Conservation (phyloP, 2,888 invertebrate species). For the Cosmorhoe ocellata region DNA sequence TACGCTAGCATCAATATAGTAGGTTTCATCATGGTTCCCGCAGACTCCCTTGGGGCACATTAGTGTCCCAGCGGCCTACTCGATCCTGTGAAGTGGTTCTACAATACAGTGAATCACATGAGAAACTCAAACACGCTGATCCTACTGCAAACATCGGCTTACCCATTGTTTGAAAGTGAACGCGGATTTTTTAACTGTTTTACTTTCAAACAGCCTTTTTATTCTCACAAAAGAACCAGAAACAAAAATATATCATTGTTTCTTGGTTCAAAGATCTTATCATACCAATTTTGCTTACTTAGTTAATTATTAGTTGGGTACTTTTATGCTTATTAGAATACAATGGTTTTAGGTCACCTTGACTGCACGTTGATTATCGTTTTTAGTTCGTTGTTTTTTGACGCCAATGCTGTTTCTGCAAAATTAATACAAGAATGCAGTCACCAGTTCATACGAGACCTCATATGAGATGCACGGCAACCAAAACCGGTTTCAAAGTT, state of each 20-base stretch:
- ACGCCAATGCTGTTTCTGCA: slow-evolving; percentile 7
- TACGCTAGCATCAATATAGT: slow-evolving; percentile 3
- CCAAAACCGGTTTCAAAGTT: slow-evolving; percentile 16
- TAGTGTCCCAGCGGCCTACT: slow-evolving; percentile 17
- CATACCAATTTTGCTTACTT: neutral
- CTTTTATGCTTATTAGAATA: slow-evolving; percentile 18
- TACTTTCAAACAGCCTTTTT: slow-evolving; percentile 38
- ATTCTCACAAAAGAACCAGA: slow-evolving; percentile 25
- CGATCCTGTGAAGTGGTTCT: slow-evolving; percentile 18
- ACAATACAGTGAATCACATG: slow-evolving; percentile 51
- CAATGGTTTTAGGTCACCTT: slow-evolving; percentile 20
- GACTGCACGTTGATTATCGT: slow-evolving; percentile 6
- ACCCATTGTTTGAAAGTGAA: slow-evolving; percentile 66
- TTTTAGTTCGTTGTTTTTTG: neutral
- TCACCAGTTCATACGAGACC: slow-evolving; percentile 17
- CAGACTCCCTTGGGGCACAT: slow-evolving; percentile 13
- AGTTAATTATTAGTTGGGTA: neutral
- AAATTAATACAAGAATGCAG: slow-evolving; percentile 25
- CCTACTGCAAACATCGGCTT: slow-evolving; percentile 60
- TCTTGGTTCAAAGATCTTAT: slow-evolving; percentile 21
- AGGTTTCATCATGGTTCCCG: neutral
- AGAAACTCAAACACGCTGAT: slow-evolving; percentile 73
- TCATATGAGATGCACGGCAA: slow-evolving; percentile 16
- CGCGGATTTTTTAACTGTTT: slow-evolving; percentile 47
- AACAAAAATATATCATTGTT: slow-evolving; percentile 28